These are phyloP conservation scores for Rachycentron canadum DNA, from an alignment of 2,797 vertebrate species.

Conservation along the genomic window DNA sequence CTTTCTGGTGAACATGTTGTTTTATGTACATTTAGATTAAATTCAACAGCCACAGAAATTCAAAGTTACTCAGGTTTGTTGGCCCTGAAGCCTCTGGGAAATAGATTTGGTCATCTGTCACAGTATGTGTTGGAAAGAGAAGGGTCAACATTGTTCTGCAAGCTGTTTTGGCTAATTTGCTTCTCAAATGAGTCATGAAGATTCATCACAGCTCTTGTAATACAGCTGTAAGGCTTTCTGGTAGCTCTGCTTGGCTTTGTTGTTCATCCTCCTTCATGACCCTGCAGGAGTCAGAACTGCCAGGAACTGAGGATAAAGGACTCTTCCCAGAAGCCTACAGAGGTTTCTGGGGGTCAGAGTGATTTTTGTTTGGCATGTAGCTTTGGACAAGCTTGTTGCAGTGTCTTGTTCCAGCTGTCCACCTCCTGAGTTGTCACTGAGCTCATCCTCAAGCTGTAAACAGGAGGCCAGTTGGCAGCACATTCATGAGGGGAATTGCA, in stretches of 20 bases:
- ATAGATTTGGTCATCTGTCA: conserved; percentile 27
- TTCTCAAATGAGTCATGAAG: conserved; percentile 48
- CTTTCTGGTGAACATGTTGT: conserved; percentile 16
- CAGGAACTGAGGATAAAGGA: conserved; percentile 48
- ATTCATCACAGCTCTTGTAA: conserved; percentile 27
- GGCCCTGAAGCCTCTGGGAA: not conserved
- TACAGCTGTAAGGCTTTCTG: conserved; percentile 37
- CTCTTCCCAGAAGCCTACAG: conserved; percentile 39
- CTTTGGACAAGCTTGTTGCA: conserved; percentile 32
- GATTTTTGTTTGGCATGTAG: conserved; percentile 45
- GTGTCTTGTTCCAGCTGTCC: conserved; percentile 55
- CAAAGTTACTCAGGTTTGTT: conserved; percentile 33
- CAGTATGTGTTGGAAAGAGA: conserved; percentile 29
- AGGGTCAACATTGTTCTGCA: conserved; percentile 29
- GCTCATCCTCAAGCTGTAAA: conserved; percentile 59
- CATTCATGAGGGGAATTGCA: conserved; percentile 11
- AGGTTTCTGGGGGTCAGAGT: conserved; percentile 50
- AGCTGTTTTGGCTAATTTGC: conserved; percentile 41
- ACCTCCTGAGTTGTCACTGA: conserved; percentile 35
- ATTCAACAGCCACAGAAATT: conserved; percentile 4
- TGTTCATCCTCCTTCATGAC: conserved; percentile 44
- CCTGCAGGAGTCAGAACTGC: conserved; percentile 42
- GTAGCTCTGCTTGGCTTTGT: not conserved
- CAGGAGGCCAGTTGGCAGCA: conserved; percentile 44
- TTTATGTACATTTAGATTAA: not conserved